A percentile compares a stretch with the other conserved stretches of the same genome.
These are phyloP conservation scores for Chloromyia formosa DNA, from an alignment of 2,888 invertebrate species.

Conservation along the genomic window DNA sequence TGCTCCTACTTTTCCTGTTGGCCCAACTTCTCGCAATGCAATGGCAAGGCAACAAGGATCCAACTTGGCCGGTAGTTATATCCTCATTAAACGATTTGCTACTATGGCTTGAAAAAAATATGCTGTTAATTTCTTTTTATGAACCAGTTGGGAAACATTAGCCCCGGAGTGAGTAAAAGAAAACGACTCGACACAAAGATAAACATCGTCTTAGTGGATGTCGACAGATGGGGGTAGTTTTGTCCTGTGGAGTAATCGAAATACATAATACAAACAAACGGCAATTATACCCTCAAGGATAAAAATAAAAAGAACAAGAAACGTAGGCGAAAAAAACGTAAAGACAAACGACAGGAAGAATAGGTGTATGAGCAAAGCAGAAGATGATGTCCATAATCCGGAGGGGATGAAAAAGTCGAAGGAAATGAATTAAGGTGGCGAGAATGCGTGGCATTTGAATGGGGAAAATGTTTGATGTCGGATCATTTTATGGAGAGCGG, in stretches of 20 bases:
- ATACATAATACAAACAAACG: constrained; percentile 45
- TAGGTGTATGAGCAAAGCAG: not conserved
- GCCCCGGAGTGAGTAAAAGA: constrained; percentile 49
- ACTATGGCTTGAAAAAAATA: constrained; percentile 54
- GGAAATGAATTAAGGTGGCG: constrained; percentile 9
- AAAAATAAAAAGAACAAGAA: constrained; percentile 36
- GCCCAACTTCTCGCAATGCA: not conserved
- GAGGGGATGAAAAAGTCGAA: not conserved
- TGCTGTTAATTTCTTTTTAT: constrained; percentile 65
- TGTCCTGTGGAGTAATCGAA: not conserved
- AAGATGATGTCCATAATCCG: constrained; percentile 4
- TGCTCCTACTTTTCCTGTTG: not conserved
- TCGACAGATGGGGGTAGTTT: constrained; percentile 37
- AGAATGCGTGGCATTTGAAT: not conserved
- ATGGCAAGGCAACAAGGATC: constrained; percentile 30
- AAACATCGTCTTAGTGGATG: constrained; percentile 47
- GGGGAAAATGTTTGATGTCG: not conserved
- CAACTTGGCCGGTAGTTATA: constrained; percentile 56
- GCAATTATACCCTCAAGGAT: constrained; percentile 48
- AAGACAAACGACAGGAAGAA: not conserved
- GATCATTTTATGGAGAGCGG: not conserved
- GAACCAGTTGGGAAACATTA: constrained; percentile 65
- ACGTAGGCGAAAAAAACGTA: not conserved
- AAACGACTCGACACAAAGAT: constrained; percentile 51
- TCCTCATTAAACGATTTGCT: constrained; percentile 64